Base-by-base conservation (phyloP, 2,113 vertebrate species). In the Alouatta palliata region DNA sequence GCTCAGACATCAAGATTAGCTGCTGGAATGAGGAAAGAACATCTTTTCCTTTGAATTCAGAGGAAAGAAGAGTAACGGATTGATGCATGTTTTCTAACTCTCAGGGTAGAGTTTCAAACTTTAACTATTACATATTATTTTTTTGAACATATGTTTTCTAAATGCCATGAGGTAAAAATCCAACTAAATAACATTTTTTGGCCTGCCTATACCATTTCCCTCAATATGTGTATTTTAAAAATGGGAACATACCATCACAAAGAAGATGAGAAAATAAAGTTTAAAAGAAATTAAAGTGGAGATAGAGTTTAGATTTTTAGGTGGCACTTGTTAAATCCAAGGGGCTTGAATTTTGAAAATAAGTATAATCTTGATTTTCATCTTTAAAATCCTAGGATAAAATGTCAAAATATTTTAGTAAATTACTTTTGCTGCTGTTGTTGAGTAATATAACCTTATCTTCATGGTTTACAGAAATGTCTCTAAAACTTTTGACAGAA, bases 371-470 rank as follows among this genome's bases (percentile, higher is more conserved):
- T 17, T 4, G 2, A 58, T 35, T 97, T 92, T 11, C 13, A 71
- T 45, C n/a, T 70, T 91, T 80, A 75, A 93, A 77, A 91, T 87
- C 25, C 25, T 68, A 19, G 0, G 30, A 32, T 68, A 68, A 35
- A 19, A 17, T 95, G 19, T 68, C 35, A 43, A 58, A 77, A 52
- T 96, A 77, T 76, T 70, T 96, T 93, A 79, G 23, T 58, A 30
- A 52, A 71, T 27, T 82, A 32, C 3, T 27, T 83, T 81, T 49
- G 4, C 73, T 84, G 40, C 66, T 85, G 37, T 79, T 58, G 11
- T 75, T 68, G 9, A 76, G 17, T 92, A 52, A 25, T 43, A 14
- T 40, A 76, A 68, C 23, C 45, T 47, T 13, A 49, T 43, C 25
- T 47, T 86, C 45, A 45, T 56, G n/a, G n/a, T 86, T 87, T 56